Conservation (phyloP, 2,113 vertebrate genomes). For the Phodopus roborovskii region DNA sequence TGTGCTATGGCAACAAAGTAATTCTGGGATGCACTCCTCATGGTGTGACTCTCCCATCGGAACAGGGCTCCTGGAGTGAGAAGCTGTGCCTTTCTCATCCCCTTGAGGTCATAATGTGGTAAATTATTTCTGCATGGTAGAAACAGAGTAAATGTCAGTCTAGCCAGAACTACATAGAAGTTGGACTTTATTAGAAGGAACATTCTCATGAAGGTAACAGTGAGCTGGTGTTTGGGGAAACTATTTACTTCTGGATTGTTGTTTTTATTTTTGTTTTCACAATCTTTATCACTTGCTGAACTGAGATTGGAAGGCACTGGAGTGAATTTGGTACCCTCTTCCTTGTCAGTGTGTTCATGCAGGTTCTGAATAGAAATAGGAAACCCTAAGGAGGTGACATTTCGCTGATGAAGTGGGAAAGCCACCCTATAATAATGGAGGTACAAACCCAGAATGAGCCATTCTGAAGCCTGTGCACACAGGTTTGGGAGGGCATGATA, state of each 20-base stretch:
- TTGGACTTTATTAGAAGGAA: constrained; percentile 14
- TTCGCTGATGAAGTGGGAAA: background rate
- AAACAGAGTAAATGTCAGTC: background rate
- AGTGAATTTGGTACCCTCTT: background rate
- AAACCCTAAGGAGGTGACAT: background rate
- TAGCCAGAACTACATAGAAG: background rate
- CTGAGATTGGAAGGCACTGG: background rate
- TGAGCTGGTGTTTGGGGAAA: background rate
- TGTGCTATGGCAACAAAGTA: background rate
- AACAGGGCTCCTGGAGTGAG: background rate
- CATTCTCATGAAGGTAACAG: background rate
- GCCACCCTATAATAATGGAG: background rate
- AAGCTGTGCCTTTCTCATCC: background rate
- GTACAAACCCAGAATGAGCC: background rate
- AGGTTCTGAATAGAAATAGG: constrained; percentile 24
- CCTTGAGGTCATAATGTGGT: background rate
- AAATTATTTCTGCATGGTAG: background rate
- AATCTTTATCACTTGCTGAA: background rate
- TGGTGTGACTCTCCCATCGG: background rate
- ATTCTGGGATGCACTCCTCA: background rate
- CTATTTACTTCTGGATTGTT: background rate
- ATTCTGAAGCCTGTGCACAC: background rate
- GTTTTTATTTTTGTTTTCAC: background rate
- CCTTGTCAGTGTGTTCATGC: background rate
- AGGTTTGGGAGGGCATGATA: too few relatives aligned